Conservation (phyloP, 2,888 invertebrate genomes). For the Callinectes sapidus region DNA sequence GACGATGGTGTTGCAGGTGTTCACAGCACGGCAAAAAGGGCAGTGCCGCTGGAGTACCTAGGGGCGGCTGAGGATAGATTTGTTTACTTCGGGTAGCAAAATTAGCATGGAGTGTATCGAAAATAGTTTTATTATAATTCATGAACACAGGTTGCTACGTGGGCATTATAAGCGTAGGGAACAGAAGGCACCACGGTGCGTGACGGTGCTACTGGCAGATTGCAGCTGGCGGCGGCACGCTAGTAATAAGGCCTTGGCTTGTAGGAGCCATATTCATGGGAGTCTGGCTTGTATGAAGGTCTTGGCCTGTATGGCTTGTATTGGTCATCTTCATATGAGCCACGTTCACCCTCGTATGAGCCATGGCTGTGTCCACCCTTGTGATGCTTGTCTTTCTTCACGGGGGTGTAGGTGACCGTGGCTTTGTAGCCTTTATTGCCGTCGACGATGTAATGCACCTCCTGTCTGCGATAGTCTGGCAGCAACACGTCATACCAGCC, state of each 20-base stretch:
- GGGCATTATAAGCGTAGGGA: not conserved
- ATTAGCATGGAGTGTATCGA: not conserved
- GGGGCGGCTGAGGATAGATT: not conserved
- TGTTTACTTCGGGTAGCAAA: not conserved
- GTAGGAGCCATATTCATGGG: not conserved
- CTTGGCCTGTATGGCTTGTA: not conserved
- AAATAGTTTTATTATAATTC: not conserved
- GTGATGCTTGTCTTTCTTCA: not conserved
- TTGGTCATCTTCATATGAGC: not conserved
- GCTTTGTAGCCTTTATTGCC: slow-evolving; percentile 64
- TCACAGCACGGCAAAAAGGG: not conserved
- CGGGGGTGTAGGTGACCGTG: slow-evolving; percentile 44
- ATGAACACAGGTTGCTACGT: not conserved
- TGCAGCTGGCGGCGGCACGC: not conserved
- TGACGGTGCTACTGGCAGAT: not conserved
- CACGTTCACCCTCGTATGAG: too few species aligned
- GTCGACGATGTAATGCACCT: slow-evolving; percentile 57
- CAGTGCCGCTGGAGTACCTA: not conserved
- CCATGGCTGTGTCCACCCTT: too few species aligned
- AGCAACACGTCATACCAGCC: slow-evolving; percentile 62
- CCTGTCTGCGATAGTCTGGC: slow-evolving; percentile 65
- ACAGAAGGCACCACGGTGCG: not conserved
- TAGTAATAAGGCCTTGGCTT: not conserved
- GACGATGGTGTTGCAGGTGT: not conserved
- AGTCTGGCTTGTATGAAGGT: not conserved